Evolutionary conservation across 53 echinoderm and acorn worm species (phyloP).

Genomic region (Echinometra lucunter): DNA sequence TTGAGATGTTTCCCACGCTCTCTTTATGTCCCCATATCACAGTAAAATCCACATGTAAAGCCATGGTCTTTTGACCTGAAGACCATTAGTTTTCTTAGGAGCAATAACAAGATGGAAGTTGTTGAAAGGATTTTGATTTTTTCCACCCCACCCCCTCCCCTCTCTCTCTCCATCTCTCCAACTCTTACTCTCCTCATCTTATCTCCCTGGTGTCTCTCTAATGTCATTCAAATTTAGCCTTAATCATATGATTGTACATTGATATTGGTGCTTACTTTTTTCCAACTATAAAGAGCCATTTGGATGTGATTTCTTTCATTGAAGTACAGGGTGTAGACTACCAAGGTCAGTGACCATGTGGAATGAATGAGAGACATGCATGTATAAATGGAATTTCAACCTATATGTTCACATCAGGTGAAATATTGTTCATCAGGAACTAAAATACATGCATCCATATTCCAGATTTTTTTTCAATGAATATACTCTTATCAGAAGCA

Average conservation of each 20-base stretch:
- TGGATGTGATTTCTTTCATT: background rate
- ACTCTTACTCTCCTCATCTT: no score
- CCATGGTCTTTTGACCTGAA: constrained; percentile 25
- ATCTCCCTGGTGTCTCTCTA: background rate
- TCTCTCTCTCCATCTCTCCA: background rate
- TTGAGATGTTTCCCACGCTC: constrained; percentile 24
- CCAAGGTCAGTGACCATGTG: background rate
- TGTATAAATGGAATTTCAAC: no score
- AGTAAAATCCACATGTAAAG: background rate
- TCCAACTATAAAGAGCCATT: background rate
- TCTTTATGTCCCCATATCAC: background rate
- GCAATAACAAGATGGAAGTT: constrained; percentile 31
- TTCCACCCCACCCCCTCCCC: background rate
- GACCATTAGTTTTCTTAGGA: constrained; percentile 9
- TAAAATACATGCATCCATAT: no score
- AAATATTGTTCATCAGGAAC: no score
- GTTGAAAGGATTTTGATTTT: constrained; percentile 5
- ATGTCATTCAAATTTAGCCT: background rate
- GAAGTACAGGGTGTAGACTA: no score
- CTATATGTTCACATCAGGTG: no score
- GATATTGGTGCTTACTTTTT: no score
- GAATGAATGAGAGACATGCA: background rate
- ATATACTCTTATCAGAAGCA: no score
- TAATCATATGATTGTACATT: background rate
- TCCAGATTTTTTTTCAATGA: no score